Evolutionary conservation across 2,797 vertebrate genomes (phyloP).

Genomic region (Sebastes dallii): DNA sequence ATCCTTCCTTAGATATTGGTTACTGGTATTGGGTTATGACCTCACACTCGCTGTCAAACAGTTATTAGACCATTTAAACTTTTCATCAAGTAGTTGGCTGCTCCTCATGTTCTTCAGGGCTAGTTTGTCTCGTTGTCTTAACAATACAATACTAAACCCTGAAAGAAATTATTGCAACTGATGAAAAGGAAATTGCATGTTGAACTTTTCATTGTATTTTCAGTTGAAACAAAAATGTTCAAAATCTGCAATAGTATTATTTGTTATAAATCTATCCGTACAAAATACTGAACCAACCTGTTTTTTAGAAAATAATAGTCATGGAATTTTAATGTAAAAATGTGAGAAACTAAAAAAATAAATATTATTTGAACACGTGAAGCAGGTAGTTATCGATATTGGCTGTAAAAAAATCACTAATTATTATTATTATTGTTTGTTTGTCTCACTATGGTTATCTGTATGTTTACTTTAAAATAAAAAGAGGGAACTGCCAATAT

Average conservation of each 20-base stretch:
- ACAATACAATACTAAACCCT: neutral
- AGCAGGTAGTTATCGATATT: too few species aligned
- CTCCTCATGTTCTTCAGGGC: neutral
- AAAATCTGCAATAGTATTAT: neutral
- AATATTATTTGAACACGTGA: neutral
- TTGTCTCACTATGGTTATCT: neutral
- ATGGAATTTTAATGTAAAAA: neutral
- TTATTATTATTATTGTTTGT: neutral
- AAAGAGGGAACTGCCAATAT: neutral
- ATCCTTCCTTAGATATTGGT: constrained; percentile 25
- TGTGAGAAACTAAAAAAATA: neutral
- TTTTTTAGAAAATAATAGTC: neutral
- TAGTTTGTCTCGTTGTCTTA: neutral
- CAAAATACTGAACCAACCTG: neutral
- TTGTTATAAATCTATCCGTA: neutral
- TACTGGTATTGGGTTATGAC: neutral
- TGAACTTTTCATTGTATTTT: neutral
- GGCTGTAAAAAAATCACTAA: too few species aligned
- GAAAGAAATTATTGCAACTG: neutral
- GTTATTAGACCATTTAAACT: constrained; percentile 21
- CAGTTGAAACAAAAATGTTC: neutral
- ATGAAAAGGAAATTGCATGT: neutral
- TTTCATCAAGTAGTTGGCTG: neutral
- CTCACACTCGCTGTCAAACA: neutral
- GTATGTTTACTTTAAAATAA: neutral